Evolutionary conservation across 2,797 vertebrate species (phyloP), one percentile per base, ranked within the genome.

Genomic region (Strix occidentalis): DNA sequence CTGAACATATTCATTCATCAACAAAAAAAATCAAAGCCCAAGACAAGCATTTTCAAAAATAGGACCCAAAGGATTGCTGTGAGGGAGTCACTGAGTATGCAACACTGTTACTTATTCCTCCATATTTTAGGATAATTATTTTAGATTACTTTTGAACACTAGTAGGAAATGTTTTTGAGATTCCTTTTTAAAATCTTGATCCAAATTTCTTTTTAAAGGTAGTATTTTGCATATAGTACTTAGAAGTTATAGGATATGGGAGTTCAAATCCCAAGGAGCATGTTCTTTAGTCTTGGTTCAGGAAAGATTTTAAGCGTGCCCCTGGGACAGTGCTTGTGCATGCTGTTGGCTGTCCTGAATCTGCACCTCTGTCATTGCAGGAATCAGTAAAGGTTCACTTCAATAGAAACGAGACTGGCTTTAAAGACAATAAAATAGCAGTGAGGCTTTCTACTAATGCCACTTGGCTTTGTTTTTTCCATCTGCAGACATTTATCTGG

Each of bases 161-260:
- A 24, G 2, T 23, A 68, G n/a, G 15, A 81, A 76, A 50, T 1
- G 3, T 0, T 65, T 56, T 25, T 28, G 0, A 2, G 50, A 61
- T 57, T 71, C 2, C 18, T 81, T 69, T 84, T 43, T 35, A 5
- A 68, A n/a, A 66, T 17, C 29, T 15, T 23, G 3, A 45, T 16
- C 39, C 25, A 33, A 1, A 0, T 66, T 75, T 68, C 28, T 57
- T 82, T 70, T 57, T 17, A 3, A 65, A 58, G 16, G 6, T 23
- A 53, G 8, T 4, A 13, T 74, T 83, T 15, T 77, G 25, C 13
- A 9, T 20, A 26, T 4, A 31, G 7, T 29, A 13, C 23, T 72
- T 60, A 6, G 9, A 41, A 74, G 13, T 25, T 29, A 21, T 0
- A 50, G 28, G 51, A 77, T 14, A 7, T 5, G 33, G 33, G n/a